These are phyloP conservation scores for Anas acuta DNA, from an alignment of 2,797 vertebrate species.

Conservation along the genomic window DNA sequence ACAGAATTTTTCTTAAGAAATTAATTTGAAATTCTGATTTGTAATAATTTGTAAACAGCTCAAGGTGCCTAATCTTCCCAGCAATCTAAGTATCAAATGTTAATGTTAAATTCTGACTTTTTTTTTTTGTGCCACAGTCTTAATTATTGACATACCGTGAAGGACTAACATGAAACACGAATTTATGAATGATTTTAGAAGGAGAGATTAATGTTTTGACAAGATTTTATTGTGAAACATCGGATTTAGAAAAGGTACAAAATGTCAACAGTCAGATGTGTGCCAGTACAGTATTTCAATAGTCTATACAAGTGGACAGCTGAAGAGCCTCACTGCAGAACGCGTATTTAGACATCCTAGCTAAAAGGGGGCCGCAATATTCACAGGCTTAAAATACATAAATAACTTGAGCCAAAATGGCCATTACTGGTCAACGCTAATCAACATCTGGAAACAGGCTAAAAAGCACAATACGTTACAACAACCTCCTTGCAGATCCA, in stretches of 20 bases:
- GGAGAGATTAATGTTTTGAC: conserved; percentile 75
- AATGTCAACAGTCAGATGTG: conserved; percentile 88
- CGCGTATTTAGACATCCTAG: conserved; percentile 82
- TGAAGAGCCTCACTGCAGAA: conserved; percentile 81
- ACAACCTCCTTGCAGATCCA: conserved; percentile 76
- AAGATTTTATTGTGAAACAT: conserved; percentile 94
- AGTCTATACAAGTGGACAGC: conserved; percentile 86
- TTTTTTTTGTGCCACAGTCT: not conserved
- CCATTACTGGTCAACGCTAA: conserved; percentile 86
- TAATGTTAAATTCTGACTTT: not conserved
- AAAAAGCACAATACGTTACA: conserved; percentile 82
- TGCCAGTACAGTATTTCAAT: conserved; percentile 87
- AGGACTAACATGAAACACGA: not conserved
- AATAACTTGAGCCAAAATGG: conserved; percentile 76
- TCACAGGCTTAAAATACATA: conserved; percentile 89
- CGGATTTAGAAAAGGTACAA: conserved; percentile 92
- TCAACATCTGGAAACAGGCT: conserved; percentile 82
- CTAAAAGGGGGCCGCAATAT: conserved; percentile 86
- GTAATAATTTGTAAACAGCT: not conserved
- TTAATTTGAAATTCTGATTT: not conserved
- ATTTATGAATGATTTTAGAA: not conserved
- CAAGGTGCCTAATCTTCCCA: not conserved
- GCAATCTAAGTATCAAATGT: not conserved
- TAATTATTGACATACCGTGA: accelerated
- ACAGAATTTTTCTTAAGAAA: not conserved